These are phyloP conservation scores for Delichon dasypus DNA, from an alignment of 2,797 vertebrate genomes.

Conservation along the genomic window DNA sequence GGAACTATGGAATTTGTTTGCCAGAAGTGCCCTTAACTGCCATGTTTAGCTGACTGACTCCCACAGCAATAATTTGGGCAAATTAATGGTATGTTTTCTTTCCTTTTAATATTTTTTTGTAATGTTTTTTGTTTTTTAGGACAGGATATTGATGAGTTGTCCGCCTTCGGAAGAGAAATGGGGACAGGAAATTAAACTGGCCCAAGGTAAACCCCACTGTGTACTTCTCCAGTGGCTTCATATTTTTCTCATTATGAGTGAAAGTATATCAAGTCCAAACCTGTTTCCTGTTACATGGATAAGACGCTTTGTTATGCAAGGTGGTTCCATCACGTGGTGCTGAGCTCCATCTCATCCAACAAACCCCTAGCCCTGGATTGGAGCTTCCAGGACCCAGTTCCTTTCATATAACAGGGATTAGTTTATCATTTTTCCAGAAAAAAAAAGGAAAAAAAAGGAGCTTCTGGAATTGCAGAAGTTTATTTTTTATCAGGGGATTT, in stretches of 20 bases:
- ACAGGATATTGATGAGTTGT: neutral
- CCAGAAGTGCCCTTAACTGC: neutral
- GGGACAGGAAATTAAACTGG: slow-evolving; percentile 68
- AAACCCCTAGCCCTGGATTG: neutral
- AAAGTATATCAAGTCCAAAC: neutral
- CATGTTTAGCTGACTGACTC: neutral
- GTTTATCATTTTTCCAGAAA: neutral
- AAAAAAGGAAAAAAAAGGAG: neutral
- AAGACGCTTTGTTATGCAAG: slow-evolving; percentile 40
- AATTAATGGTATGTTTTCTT: neutral
- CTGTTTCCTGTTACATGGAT: slow-evolving; percentile 21
- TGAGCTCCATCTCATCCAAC: neutral
- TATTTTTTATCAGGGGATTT: neutral
- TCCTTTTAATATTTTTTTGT: neutral
- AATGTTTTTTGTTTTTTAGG: neutral
- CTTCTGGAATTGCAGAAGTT: neutral
- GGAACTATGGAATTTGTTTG: neutral
- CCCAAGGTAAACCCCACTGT: slow-evolving; percentile 36
- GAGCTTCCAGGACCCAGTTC: neutral
- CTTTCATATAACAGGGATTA: slow-evolving; percentile 25
- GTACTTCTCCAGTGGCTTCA: slow-evolving; percentile 15
- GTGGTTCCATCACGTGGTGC: neutral
- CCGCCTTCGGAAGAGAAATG: neutral
- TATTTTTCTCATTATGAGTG: slow-evolving; percentile 18
- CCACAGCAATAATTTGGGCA: neutral